These are phyloP conservation scores for Hyaena hyaena DNA, from an alignment of 2,113 vertebrate species.

Conservation along the genomic window DNA sequence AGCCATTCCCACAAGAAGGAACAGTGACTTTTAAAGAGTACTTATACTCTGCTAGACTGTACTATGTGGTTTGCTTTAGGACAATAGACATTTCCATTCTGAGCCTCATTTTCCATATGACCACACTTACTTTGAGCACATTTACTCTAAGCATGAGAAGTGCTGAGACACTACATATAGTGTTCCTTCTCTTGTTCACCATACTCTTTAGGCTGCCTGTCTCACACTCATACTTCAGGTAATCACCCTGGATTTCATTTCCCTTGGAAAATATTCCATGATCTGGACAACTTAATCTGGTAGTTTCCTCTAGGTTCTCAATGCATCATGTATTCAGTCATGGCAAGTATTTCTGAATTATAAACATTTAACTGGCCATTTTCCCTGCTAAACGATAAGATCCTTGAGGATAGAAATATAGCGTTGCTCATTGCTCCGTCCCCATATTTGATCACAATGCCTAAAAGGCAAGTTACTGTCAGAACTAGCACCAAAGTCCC, in stretches of 20 bases:
- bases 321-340: not conserved
- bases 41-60: not conserved
- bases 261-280: not conserved
- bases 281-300: not conserved
- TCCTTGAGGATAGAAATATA: not conserved
- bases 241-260: not conserved
- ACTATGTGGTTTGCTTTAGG: not conserved
- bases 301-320: not conserved
- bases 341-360: conserved; percentile 29
- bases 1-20: not conserved
- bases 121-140: not conserved
- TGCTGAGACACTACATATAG: not conserved
- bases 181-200: not conserved
- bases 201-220: not conserved
- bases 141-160: not conserved
- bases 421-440: not conserved
- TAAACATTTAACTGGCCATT: not conserved
- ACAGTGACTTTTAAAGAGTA: not conserved
- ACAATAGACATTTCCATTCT: not conserved
- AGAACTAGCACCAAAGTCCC: not conserved
- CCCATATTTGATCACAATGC: not conserved
- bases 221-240: not conserved
- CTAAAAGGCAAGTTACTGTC: not conserved
- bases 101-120: not conserved
- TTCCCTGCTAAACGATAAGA: not conserved